phyloP scores from a whole-genome alignment of 2,797 vertebrate species.

The Squalus acanthias region DNA sequence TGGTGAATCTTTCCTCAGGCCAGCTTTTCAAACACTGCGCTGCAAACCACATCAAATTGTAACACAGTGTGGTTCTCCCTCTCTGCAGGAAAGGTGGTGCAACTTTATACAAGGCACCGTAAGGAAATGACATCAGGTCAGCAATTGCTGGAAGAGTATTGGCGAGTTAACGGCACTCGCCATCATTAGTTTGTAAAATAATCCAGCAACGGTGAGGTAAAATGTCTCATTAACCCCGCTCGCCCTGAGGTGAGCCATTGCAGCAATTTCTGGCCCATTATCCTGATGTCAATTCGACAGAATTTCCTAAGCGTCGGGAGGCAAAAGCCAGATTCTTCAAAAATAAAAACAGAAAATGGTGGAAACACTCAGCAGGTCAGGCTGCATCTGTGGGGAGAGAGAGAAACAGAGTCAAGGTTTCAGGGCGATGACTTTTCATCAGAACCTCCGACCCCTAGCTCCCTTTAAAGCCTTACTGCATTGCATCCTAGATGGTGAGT shows the following conservation, averaged over 20 bases:
- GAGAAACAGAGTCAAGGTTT: not conserved
- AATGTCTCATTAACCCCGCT: too few species aligned
- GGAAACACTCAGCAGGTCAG: too few species aligned
- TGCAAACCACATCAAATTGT: not conserved
- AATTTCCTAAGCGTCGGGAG: too few species aligned
- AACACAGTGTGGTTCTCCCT: not conserved
- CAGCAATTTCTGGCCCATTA: too few species aligned
- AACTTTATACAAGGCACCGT: not conserved
- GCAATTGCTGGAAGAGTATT: not conserved
- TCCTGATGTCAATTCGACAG: too few species aligned
- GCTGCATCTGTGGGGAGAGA: not conserved
- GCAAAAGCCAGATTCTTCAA: too few species aligned
- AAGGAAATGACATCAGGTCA: not conserved
- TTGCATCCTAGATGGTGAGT: not conserved
- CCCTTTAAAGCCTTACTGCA: not conserved
- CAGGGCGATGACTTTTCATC: not conserved
- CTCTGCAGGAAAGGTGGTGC: not conserved
- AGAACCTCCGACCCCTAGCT: not conserved
- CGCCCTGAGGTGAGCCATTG: too few species aligned
- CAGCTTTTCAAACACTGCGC: not conserved
- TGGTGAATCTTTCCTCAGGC: not conserved
- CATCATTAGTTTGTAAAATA: not conserved
- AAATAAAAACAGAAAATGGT: too few species aligned
- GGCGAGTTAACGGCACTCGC: not conserved
- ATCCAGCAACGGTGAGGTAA: not conserved